A percentile compares a stretch with the other conserved stretches of the same genome.
Conservation (phyloP, 2,797 vertebrate genomes). For the Hirundo rustica region DNA sequence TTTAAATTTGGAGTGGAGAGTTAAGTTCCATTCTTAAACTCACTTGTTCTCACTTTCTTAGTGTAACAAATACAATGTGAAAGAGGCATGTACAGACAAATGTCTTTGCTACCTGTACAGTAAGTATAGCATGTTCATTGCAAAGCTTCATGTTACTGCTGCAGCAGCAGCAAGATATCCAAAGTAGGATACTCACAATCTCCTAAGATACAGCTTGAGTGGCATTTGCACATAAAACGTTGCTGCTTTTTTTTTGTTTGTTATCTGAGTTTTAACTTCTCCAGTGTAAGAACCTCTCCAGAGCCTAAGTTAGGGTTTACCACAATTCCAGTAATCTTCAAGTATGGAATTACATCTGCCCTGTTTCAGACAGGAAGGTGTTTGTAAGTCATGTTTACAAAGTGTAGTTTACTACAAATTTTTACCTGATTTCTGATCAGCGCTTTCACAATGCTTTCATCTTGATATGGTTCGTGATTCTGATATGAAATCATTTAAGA, state of each 20-base stretch:
- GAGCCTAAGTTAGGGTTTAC: constrained; percentile 59
- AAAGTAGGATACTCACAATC: constrained; percentile 25
- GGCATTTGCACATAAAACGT: constrained; percentile 52
- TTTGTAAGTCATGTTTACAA: constrained; percentile 50
- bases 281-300: constrained; percentile 46
- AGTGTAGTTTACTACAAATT: constrained; percentile 45
- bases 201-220: constrained; percentile 43
- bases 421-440: constrained; percentile 55
- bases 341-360: constrained; percentile 51
- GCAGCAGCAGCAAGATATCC: constrained; percentile 43
- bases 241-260: constrained; percentile 25
- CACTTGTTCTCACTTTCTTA: constrained; percentile 31
- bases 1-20: constrained; percentile 27
- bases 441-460: constrained; percentile 61
- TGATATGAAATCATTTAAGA: constrained; percentile 82
- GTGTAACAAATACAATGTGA: constrained; percentile 29
- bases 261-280: neutral
- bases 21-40: constrained; percentile 26
- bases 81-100: constrained; percentile 57
- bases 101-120: constrained; percentile 51
- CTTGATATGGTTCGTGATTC: constrained; percentile 71
- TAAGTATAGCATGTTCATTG: constrained; percentile 45
- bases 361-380: constrained; percentile 56
- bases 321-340: constrained; percentile 39
- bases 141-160: constrained; percentile 45